phyloP scores from a whole-genome alignment of 2,797 vertebrate genomes.

The Phrynocephalus vlangalii region DNA sequence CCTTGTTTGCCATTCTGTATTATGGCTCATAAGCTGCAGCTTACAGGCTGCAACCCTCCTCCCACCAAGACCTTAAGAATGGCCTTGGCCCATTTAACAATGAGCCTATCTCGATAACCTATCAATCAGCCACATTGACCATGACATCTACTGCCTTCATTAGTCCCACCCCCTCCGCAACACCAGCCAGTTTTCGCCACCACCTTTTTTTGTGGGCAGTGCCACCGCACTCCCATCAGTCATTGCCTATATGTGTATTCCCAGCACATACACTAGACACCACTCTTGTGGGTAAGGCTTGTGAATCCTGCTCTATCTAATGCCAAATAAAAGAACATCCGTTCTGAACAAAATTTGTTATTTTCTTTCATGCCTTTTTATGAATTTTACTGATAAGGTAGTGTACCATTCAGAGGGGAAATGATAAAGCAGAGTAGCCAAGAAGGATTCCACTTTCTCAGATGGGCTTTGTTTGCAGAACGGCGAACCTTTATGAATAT shows the following conservation, averaged over 20 bases:
- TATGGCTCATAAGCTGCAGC: not conserved
- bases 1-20: not conserved
- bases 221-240: not conserved
- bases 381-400: not conserved
- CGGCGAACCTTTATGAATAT: not conserved
- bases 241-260: too few relatives aligned
- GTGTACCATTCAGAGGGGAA: not conserved
- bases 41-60: not conserved
- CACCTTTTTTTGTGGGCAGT: too few relatives aligned
- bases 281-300: too few relatives aligned
- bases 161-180: not conserved
- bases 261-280: too few relatives aligned
- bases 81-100: not conserved
- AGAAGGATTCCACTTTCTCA: not conserved
- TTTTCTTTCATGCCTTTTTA: not conserved
- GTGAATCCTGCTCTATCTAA: not conserved
- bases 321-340: not conserved
- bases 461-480: not conserved
- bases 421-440: not conserved
- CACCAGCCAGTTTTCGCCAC: not conserved
- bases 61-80: not conserved
- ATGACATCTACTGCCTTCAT: not conserved
- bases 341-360: not conserved
- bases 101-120: not conserved
- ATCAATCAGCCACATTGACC: not conserved